Conservation (phyloP, 2,888 invertebrate genomes). For the Drosophila heteroneura region DNA sequence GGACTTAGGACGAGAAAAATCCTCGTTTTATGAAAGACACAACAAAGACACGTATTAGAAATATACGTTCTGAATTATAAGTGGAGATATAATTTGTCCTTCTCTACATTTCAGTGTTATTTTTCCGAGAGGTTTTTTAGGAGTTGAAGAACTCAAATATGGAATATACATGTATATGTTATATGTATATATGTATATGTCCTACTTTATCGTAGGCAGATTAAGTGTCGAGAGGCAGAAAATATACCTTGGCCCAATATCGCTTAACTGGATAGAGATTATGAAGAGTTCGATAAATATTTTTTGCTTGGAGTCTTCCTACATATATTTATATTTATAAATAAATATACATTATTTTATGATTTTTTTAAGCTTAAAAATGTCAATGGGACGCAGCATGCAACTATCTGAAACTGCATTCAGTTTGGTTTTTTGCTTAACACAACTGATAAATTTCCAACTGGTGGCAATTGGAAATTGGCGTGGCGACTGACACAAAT, state of each 20-base stretch:
- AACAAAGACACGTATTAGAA: neutral
- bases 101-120: neutral
- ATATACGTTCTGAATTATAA: neutral
- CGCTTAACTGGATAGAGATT: neutral
- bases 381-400: neutral
- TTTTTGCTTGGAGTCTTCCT: neutral
- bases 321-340: neutral
- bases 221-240: neutral
- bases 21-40: neutral
- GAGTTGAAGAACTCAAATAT: neutral
- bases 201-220: neutral
- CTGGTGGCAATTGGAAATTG: conserved; percentile 9
- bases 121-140: neutral
- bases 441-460: conserved; percentile 14
- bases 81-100: neutral
- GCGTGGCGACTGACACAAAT: conserved; percentile 1
- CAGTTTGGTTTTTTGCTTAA: neutral
- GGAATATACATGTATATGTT: too few relatives aligned
- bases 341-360: neutral
- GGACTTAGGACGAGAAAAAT: neutral
- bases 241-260: neutral
- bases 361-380: neutral
- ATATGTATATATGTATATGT: neutral
- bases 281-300: neutral
- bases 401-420: neutral